Conservation (phyloP, 1,140 invertebrate genomes). For the Vanessa tameamea region DNA sequence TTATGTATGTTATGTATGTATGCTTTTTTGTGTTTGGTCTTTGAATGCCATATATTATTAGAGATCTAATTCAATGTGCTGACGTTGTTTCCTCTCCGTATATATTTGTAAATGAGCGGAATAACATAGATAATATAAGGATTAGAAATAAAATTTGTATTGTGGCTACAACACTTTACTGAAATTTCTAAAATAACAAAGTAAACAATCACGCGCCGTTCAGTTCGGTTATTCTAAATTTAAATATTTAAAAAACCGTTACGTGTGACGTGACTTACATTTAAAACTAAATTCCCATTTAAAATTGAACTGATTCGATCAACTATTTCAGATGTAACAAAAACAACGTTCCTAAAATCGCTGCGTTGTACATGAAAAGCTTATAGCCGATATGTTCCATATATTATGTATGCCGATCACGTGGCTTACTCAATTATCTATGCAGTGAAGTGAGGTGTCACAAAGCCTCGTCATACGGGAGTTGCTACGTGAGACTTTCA, state of each 20-base stretch:
- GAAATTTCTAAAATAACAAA: too few species aligned
- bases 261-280: background rate
- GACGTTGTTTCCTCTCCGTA: too few species aligned
- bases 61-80: too few species aligned
- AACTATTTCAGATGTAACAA: background rate
- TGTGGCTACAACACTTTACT: too few species aligned
- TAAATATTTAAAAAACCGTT: background rate
- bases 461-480: conserved; percentile 6
- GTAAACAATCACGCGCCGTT: too few species aligned
- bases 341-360: too few species aligned
- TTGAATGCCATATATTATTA: too few species aligned
- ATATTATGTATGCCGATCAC: conserved; percentile 13
- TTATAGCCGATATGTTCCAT: conserved; percentile 14
- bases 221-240: background rate
- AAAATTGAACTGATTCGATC: conserved; percentile 4
- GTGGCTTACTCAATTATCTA: conserved; percentile 19
- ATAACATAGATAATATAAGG: too few species aligned
- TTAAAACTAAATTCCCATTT: background rate
- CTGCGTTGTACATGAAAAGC: background rate
- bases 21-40: too few species aligned
- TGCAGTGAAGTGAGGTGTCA: conserved; percentile 12
- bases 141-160: too few species aligned
- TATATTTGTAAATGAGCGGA: too few species aligned
- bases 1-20: too few species aligned
- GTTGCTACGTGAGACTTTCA: conserved; percentile 8